Conservation (phyloP, 2,113 vertebrate species). For the Rousettus leschenaultii region DNA sequence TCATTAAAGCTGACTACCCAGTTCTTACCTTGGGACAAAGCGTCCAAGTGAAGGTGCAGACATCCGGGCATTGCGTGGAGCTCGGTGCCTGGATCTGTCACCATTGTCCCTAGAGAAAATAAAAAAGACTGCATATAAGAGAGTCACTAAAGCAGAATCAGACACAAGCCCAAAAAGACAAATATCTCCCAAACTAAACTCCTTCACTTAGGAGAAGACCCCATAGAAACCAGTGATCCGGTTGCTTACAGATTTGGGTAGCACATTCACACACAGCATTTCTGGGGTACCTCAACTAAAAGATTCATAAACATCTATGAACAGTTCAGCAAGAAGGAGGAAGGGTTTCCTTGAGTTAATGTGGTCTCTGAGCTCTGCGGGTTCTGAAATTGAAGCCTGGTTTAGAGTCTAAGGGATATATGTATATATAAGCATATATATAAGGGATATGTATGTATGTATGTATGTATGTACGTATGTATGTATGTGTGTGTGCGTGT, state of each 20-base stretch:
- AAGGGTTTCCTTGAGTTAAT: conserved; percentile 31
- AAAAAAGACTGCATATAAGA: conserved; percentile 15
- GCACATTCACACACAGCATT: background rate
- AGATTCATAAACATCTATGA: background rate
- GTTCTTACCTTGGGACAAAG: conserved; percentile 93
- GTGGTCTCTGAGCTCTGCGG: background rate
- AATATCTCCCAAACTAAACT: background rate
- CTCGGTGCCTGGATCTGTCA: conserved; percentile 94
- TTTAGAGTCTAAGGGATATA: background rate
- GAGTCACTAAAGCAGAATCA: conserved; percentile 3
- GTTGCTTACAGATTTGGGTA: background rate
- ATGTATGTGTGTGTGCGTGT: too few relatives aligned
- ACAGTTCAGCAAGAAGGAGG: conserved; percentile 10
- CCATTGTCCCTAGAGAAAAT: conserved; percentile 89
- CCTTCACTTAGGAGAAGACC: background rate
- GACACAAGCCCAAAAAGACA: background rate
- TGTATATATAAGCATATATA: too few relatives aligned
- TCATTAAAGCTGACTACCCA: background rate
- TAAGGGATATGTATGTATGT: too few relatives aligned
- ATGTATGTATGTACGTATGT: too few relatives aligned
- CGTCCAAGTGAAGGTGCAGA: conserved; percentile 96
- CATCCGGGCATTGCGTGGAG: conserved; percentile 96
- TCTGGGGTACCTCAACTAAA: background rate
- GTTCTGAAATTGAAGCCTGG: conserved; percentile 34
- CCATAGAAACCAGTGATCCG: background rate